phyloP scores from a whole-genome alignment of 2,797 vertebrate species.

The Lagodon rhomboides region DNA sequence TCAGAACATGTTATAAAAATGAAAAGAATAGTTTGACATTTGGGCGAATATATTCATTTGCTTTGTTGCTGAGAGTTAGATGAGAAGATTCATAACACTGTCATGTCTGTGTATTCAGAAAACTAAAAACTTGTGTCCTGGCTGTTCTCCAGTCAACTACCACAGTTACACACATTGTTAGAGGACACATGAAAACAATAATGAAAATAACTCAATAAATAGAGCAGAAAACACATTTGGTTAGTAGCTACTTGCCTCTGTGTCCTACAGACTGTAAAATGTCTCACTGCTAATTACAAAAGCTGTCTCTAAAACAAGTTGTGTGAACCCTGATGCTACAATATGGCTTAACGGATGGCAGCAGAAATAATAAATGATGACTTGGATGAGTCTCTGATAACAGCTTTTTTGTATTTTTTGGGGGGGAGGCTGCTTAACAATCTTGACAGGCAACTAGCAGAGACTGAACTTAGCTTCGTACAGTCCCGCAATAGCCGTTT shows the following conservation, averaged over 20 bases:
- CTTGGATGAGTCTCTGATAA: background rate
- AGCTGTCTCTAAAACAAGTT: background rate
- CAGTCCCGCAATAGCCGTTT: background rate
- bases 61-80: background rate
- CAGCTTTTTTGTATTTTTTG: background rate
- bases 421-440: background rate
- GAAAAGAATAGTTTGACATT: background rate
- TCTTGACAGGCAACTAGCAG: too few relatives aligned
- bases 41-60: background rate
- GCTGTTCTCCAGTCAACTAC: too few relatives aligned
- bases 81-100: background rate
- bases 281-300: background rate
- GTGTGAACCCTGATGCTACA: background rate
- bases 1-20: background rate
- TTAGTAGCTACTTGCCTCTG: background rate
- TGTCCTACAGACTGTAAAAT: background rate
- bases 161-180: background rate
- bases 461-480: background rate
- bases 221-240: too few relatives aligned
- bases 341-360: background rate
- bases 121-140: background rate
- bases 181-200: background rate
- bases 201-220: background rate
- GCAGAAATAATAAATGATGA: background rate
- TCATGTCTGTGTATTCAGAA: background rate